Evolutionary conservation across 2,113 vertebrate genomes (phyloP), one percentile per base, ranked within the genome.

Genomic region (Hemicordylus capensis): DNA sequence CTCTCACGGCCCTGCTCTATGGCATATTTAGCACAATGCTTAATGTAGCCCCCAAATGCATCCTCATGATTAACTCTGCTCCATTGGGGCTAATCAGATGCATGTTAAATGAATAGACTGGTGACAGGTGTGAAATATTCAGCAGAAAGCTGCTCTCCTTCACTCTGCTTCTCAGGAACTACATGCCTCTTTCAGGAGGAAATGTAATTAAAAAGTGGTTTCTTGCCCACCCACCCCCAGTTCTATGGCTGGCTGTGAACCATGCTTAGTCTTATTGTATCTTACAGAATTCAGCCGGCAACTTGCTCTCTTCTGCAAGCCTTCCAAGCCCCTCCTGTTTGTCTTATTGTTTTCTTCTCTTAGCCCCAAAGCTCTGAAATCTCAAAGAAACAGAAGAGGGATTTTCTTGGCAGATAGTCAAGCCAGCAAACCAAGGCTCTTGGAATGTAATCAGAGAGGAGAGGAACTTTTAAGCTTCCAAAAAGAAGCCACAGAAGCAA

Each of bases 321-420:
- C 85, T 70, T 39, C 4, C 8, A 74, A 44, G 34, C 72, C 74
- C 48, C 46, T 17, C 26, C 75, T 12, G 19, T 69, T 69, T 59
- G 20, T 14, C 28, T 70, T 63, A 91, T 89, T 92, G 54, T 86
- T 88, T 84, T 84, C 73, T 73, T 84, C 91, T 92, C 66, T 87
- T 85, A 91, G 76, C 86, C 74, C 44, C 42, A 74, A 81, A 67
- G 48, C 46, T 72, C 80, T 22, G 63, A 87, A 85, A 63, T 88
- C 89, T 93, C 83, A 42, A 80, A 87, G 85, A 59, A 48, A 84
- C 70, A 24, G 85, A 88, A 79, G 81, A 88, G 61, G 76, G 75
- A 51, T 87, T 82, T 92, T 88, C 86, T 90, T 93, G 90, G 89
- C 88, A 88, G 70, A 48, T 20, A 80, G 56, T 90, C 85, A 78